Evolutionary conservation across 2,797 vertebrate species (phyloP), one percentile per base, ranked within the genome.

Genomic region (Rhinogobio ventralis): DNA sequence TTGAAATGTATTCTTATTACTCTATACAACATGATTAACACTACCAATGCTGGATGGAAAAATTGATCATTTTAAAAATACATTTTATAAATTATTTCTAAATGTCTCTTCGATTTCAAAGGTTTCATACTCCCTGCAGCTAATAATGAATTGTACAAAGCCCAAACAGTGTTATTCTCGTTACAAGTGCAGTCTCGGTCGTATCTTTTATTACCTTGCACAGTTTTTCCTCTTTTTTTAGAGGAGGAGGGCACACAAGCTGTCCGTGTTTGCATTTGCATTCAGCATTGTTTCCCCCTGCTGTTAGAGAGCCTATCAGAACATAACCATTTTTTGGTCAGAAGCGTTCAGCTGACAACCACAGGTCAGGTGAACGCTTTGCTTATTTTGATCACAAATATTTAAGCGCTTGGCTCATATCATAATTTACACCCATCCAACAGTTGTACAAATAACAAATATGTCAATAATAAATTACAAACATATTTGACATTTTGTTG

Each of bases 201-300:
- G 1, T 78, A 45, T 78, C n/a, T 30, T 30, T 28, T 62, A 7
- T 64, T 46, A 46, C 57, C 39, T 28, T 45, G 13, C 30, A 19
- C 15, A 7, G 14, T 78, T 78, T 62, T 28, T 25, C 2, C 4
- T 60, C 4, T 57, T 28, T 39, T 60, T 45, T 46, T 6, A 20
- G 45, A 62, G 36, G 36, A 19, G 45, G 36, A 62, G 75, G 53
- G 23, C 36, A 45, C 9, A 19, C 76, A 75, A 39, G 9, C 57
- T 46, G 39, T 78, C 39, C 2, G 57, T 46, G 76, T 64, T 78
- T 78, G 36, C 39, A 28, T 64, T 64, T 64, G 76, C 76, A 46
- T 64, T 64, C 55, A 13, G 36, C n/a, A 30, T 23, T 20, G 20
- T 68, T 81, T 23, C 13, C 39, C 33, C 17, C 67, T 71, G 49